Percentiles rank a stretch among this genome's conserved stretches.
Conservation (phyloP, 2,888 invertebrate species). For the Bruchidius siliquastri region DNA sequence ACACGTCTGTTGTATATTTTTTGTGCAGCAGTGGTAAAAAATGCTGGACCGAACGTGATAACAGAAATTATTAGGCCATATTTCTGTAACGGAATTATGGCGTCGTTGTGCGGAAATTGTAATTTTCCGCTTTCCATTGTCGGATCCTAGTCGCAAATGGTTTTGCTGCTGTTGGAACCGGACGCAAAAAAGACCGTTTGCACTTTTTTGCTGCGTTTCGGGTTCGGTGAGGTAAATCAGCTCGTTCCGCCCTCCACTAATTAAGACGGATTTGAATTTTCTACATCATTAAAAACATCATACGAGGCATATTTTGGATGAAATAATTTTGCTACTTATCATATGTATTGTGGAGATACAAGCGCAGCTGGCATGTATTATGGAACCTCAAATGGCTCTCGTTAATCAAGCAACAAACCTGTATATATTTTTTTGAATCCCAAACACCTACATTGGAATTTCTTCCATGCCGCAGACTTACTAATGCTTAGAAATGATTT, state of each 20-base stretch:
- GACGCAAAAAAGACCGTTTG: not conserved
- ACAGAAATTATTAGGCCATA: not conserved
- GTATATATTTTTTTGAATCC: not conserved
- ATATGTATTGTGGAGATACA: not conserved
- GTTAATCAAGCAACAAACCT: not conserved
- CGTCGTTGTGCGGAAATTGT: not conserved
- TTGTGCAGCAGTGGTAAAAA: not conserved
- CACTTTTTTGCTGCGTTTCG: not conserved
- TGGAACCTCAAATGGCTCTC: not conserved
- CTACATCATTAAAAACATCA: not conserved
- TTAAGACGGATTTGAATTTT: not conserved
- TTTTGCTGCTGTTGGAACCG: not conserved
- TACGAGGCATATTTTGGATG: not conserved
- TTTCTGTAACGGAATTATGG: not conserved
- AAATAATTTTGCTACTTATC: not conserved
- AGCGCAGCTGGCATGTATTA: not conserved
- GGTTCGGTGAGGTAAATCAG: not conserved
- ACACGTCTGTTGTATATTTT: not conserved
- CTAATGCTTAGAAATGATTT: too few relatives aligned
- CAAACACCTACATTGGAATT: not conserved
- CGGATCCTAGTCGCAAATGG: not conserved
- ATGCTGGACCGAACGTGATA: not conserved
- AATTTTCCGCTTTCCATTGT: not conserved
- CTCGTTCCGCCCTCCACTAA: not conserved
- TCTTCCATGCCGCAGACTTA: not conserved